A percentile compares a stretch with the other conserved stretches of the same genome.
phyloP scores from a whole-genome alignment of 2,888 invertebrate species.

The Uropetala carovei region DNA sequence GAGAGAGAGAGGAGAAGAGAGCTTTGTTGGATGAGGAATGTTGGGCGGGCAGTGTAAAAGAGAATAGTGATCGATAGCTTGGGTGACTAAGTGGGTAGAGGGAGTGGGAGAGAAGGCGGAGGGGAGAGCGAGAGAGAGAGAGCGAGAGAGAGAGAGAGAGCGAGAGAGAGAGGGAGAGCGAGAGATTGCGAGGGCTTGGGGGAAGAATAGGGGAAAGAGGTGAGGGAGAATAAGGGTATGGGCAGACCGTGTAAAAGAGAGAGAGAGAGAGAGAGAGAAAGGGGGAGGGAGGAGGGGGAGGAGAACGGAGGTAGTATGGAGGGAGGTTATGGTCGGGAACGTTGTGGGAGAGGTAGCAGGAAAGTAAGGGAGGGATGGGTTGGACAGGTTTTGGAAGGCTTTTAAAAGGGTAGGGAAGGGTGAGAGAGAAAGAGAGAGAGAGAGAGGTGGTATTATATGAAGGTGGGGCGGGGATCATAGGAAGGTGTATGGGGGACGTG shows the following conservation, averaged over 20 bases:
- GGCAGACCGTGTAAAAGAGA: background rate
- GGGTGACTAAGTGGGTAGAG: slow-evolving; percentile 52
- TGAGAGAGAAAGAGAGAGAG: background rate
- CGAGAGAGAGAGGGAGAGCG: background rate
- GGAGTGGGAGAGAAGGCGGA: background rate
- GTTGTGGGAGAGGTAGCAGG: background rate
- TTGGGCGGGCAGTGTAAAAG: slow-evolving; percentile 30
- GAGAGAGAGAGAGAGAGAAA: background rate
- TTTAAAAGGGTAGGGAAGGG: background rate
- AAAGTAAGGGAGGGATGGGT: background rate
- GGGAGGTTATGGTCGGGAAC: background rate
- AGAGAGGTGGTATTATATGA: background rate
- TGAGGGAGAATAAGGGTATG: background rate
- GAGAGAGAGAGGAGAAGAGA: background rate
- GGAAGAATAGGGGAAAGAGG: background rate
- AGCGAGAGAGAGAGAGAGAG: background rate
- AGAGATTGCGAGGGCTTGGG: background rate
- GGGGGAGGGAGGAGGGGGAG: background rate
- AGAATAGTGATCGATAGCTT: slow-evolving; percentile 49
- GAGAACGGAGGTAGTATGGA: background rate
- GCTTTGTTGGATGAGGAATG: background rate
- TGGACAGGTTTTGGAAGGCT: background rate
- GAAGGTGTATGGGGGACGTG: no score
- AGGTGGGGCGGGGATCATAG: background rate
- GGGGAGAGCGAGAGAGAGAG: background rate